phyloP scores from a whole-genome alignment of 2,888 invertebrate species.

The Euplexia lucipara region DNA sequence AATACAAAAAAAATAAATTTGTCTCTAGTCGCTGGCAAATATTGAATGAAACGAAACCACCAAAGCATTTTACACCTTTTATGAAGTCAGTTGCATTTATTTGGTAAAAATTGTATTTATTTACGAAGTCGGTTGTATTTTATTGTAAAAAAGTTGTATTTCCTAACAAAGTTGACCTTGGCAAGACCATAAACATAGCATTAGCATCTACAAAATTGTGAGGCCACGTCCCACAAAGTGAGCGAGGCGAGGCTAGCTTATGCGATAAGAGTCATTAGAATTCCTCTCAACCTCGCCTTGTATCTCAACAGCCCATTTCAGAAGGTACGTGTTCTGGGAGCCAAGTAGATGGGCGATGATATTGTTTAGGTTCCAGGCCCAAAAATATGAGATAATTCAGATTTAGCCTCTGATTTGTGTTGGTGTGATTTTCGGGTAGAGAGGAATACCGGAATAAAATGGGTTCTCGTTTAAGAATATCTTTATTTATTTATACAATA shows the following conservation, averaged over 20 bases:
- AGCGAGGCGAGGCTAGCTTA: slow-evolving; percentile 15
- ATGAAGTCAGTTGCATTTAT: no score
- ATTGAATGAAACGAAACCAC: no score
- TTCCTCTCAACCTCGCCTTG: slow-evolving; percentile 34
- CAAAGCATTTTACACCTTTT: no score
- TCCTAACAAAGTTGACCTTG: not conserved
- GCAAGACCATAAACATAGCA: not conserved
- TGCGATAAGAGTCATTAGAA: slow-evolving; percentile 29
- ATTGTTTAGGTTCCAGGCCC: slow-evolving; percentile 13
- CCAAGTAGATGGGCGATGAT: slow-evolving; percentile 8
- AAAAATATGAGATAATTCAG: slow-evolving; percentile 35
- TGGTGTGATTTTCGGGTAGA: not conserved
- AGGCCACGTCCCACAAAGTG: slow-evolving; percentile 21
- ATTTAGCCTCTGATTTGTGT: not conserved
- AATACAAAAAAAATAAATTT: no score
- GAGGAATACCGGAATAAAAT: no score
- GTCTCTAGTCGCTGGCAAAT: no score
- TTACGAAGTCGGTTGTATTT: no score
- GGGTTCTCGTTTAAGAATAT: no score
- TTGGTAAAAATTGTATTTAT: no score
- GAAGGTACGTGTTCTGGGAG: slow-evolving; percentile 24
- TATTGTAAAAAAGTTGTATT: no score
- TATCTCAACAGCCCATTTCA: slow-evolving; percentile 49
- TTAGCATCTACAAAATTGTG: slow-evolving; percentile 15
- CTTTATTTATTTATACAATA: no score